Evolutionary conservation across 2,888 invertebrate species (phyloP).

Genomic region (Eristalis tenax): DNA sequence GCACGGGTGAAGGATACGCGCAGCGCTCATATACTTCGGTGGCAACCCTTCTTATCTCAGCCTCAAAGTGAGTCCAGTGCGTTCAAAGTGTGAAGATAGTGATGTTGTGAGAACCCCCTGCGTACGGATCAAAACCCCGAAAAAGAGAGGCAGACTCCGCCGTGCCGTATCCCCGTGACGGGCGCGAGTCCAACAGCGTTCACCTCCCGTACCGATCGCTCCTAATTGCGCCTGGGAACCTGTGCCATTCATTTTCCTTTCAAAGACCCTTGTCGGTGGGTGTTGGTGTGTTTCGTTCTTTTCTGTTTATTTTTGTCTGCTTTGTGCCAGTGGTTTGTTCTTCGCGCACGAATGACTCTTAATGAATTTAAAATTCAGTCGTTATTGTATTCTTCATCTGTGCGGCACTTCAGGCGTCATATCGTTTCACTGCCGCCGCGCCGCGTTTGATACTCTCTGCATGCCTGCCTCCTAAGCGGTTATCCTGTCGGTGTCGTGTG

Average conservation of each 20-base stretch:
- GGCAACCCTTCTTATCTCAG: slow-evolving; percentile 19
- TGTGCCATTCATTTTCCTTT: slow-evolving; percentile 14
- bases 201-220: background rate
- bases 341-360: slow-evolving; percentile 37
- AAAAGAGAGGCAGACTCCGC: background rate
- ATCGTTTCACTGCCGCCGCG: slow-evolving; percentile 19
- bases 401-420: slow-evolving; percentile 35
- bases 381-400: slow-evolving; percentile 42
- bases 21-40: slow-evolving; percentile 30
- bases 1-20: slow-evolving; percentile 57
- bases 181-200: slow-evolving; percentile 33
- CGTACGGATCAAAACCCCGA: no score
- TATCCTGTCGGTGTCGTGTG: background rate
- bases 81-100: background rate
- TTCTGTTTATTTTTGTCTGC: background rate
- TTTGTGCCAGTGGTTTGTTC: background rate
- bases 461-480: slow-evolving; percentile 10
- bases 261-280: background rate
- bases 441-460: slow-evolving; percentile 51
- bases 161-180: background rate
- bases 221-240: slow-evolving; percentile 43
- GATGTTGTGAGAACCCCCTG: background rate
- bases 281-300: background rate
- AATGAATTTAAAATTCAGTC: slow-evolving; percentile 54
- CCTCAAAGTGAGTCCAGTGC: slow-evolving; percentile 1